Percentiles rank a stretch among this genome's conserved stretches.
Conservation (phyloP, 2,888 invertebrate species). For the Drosophila neotestacea region DNA sequence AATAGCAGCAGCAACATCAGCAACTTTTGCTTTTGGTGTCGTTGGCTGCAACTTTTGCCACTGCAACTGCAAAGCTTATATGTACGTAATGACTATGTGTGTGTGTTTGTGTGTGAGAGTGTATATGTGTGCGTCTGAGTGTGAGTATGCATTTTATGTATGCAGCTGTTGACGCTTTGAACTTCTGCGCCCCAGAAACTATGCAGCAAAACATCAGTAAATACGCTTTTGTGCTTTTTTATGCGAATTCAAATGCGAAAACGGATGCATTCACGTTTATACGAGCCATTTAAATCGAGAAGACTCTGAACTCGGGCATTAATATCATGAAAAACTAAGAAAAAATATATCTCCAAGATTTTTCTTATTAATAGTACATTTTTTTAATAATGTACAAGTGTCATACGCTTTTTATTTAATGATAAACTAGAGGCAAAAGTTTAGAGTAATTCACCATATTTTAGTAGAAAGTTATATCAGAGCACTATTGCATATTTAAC, state of each 20-base stretch:
- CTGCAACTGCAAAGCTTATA: conserved; percentile 17
- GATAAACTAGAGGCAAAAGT: too few species aligned
- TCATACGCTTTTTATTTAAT: too few species aligned
- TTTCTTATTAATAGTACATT: too few species aligned
- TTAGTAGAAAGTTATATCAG: too few species aligned
- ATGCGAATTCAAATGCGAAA: conserved; percentile 53
- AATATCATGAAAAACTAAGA: not conserved
- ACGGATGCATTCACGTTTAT: conserved; percentile 34
- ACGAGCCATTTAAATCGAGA: conserved; percentile 14
- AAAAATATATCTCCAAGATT: too few species aligned
- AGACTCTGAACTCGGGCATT: not conserved
- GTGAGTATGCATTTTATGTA: conserved; percentile 39
- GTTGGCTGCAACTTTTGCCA: conserved; percentile 49
- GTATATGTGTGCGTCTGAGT: not conserved
- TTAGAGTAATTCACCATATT: too few species aligned
- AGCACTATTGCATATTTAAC: too few species aligned
- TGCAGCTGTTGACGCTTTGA: conserved; percentile 63
- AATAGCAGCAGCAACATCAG: conserved; percentile 24
- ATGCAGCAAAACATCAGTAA: conserved; percentile 60
- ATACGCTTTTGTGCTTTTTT: conserved; percentile 54
- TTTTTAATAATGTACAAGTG: too few species aligned
- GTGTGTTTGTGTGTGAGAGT: not conserved
- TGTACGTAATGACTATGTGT: not conserved
- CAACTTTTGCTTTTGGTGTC: conserved; percentile 47
- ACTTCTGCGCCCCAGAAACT: conserved; percentile 56